Percentiles rank a stretch among this genome's conserved stretches.
Evolutionary conservation across 2,113 vertebrate genomes (phyloP).

Genomic region (Tiliqua scincoides): DNA sequence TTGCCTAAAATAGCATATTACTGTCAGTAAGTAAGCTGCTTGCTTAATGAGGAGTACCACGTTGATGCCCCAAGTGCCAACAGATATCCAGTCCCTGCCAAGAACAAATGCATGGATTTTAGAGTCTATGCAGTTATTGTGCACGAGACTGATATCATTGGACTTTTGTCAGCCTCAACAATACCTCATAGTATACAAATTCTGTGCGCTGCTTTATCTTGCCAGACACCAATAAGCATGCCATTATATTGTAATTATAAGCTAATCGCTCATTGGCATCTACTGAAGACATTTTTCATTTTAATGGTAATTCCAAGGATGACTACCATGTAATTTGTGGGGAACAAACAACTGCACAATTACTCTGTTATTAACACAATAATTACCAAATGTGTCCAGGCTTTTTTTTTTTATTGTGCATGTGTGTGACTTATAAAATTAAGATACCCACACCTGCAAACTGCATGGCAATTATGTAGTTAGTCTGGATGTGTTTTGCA

Average conservation of each 20-base stretch:
- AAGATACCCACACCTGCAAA: conserved; percentile 74
- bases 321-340: conserved; percentile 78
- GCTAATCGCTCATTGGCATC: conserved; percentile 75
- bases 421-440: conserved; percentile 60
- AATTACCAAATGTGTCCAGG: conserved; percentile 75
- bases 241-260: conserved; percentile 81
- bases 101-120: conserved; percentile 54
- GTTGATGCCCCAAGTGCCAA: conserved; percentile 2
- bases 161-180: conserved; percentile 51
- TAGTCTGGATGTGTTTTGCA: conserved; percentile 56
- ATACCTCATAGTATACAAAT: conserved; percentile 56
- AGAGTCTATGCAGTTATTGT: conserved; percentile 24
- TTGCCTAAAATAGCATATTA: conserved; percentile 35
- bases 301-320: conserved; percentile 75
- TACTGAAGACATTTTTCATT: conserved; percentile 70
- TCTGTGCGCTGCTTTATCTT: conserved; percentile 68
- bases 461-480: conserved; percentile 50
- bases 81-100: conserved; percentile 25
- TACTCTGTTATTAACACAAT: conserved; percentile 79
- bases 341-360: conserved; percentile 77
- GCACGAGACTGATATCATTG: conserved; percentile 34
- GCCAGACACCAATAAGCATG: conserved; percentile 66
- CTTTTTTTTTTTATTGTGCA: conserved; percentile 61
- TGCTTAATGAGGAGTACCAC: conserved; percentile 39
- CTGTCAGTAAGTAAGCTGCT: conserved; percentile 42